phyloP scores from a whole-genome alignment of 2,113 vertebrate genomes.

The Platichthys flesus region DNA sequence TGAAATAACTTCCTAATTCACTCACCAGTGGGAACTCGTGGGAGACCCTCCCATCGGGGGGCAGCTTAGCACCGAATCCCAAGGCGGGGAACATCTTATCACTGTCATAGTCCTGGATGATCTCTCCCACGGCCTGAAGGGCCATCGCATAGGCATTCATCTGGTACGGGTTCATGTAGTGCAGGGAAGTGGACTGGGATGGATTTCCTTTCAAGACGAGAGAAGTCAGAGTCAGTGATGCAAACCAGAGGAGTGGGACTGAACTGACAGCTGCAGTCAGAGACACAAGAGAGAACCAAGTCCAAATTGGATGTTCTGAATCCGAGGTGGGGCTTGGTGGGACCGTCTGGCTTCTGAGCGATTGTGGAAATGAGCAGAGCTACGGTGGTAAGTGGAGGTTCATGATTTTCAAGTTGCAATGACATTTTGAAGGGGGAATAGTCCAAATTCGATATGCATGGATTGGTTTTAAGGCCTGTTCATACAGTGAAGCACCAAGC shows the following conservation, averaged over 20 bases:
- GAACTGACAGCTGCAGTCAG: slow-evolving; percentile 36
- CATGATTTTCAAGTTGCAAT: not conserved
- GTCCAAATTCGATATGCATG: no score
- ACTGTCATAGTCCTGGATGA: slow-evolving; percentile 97
- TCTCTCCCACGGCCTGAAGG: slow-evolving; percentile 93
- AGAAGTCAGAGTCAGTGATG: slow-evolving; percentile 58
- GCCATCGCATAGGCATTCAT: slow-evolving; percentile 96
- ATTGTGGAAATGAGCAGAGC: not conserved
- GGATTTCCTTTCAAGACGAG: slow-evolving; percentile 85
- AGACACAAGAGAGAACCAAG: slow-evolving; percentile 7
- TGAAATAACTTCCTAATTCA: slow-evolving; percentile 13
- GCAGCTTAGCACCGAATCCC: slow-evolving; percentile 94
- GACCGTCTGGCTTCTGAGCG: not conserved
- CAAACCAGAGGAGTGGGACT: slow-evolving; percentile 32
- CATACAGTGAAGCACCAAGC: no score
- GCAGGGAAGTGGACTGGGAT: slow-evolving; percentile 93
- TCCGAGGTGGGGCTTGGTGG: not conserved
- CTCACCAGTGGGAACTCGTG: slow-evolving; percentile 94
- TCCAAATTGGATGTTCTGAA: slow-evolving; percentile 40
- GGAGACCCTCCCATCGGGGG: slow-evolving; percentile 91
- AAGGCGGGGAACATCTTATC: slow-evolving; percentile 96
- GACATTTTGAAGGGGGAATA: not conserved
- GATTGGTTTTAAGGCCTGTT: no score
- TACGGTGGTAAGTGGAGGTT: not conserved
- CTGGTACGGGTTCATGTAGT: slow-evolving; percentile 98